A percentile compares a stretch with the other conserved stretches of the same genome.
These are phyloP conservation scores for Caenorhabditis sinica DNA, from an alignment of 2,888 invertebrate genomes.

Conservation along the genomic window DNA sequence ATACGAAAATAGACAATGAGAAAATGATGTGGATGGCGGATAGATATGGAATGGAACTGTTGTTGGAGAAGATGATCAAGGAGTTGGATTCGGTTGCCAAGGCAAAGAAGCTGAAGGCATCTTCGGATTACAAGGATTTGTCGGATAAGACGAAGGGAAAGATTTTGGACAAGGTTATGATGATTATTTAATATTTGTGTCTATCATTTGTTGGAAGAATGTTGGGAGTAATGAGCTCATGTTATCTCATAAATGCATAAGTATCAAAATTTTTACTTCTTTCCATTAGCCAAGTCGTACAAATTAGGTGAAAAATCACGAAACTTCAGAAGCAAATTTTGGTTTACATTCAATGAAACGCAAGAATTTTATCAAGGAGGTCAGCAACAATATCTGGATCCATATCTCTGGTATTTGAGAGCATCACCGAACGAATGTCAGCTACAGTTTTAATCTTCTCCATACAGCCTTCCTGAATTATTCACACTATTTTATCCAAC, in stretches of 20 bases:
- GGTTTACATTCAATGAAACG: too few relatives aligned
- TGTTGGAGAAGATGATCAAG: too few relatives aligned
- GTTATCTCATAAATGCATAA: too few relatives aligned
- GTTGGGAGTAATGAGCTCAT: too few relatives aligned
- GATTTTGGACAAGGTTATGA: slow-evolving; percentile 3
- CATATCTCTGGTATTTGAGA: not conserved
- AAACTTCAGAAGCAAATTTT: too few relatives aligned
- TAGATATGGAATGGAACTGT: too few relatives aligned
- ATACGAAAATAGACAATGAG: not conserved
- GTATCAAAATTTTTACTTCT: too few relatives aligned
- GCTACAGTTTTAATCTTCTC: not conserved
- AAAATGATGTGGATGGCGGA: not conserved
- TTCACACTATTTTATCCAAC: too few relatives aligned
- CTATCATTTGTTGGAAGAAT: too few relatives aligned
- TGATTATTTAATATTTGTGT: not conserved
- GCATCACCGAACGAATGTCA: not conserved
- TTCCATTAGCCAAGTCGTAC: too few relatives aligned
- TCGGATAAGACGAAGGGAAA: not conserved
- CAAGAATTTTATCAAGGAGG: not conserved
- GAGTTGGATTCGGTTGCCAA: not conserved
- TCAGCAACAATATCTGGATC: not conserved
- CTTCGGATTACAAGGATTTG: not conserved
- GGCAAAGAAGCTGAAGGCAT: not conserved
- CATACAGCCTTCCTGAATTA: not conserved
- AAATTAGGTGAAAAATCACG: too few relatives aligned